These are phyloP conservation scores for Calliphora vomitoria DNA, from an alignment of 2,888 invertebrate genomes.

Conservation along the genomic window DNA sequence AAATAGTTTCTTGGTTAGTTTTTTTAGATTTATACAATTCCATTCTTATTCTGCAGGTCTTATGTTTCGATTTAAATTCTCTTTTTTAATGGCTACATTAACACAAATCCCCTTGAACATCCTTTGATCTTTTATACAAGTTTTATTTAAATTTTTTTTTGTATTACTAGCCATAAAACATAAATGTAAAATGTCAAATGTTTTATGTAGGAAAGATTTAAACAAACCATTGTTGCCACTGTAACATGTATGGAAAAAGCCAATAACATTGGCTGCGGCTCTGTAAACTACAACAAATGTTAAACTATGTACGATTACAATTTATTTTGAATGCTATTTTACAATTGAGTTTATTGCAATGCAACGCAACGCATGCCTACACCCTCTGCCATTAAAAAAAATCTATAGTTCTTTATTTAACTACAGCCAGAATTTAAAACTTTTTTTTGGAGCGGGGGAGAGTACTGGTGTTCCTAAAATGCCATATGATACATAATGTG, in stretches of 20 bases:
- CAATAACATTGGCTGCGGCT: not conserved
- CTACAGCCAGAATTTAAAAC: not conserved
- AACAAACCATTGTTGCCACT: conserved; percentile 21
- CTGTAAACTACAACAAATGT: not conserved
- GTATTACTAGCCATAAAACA: not conserved
- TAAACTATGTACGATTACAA: conserved; percentile 19
- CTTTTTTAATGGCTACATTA: too few species aligned
- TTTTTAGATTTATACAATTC: too few species aligned
- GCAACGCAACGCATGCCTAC: not conserved
- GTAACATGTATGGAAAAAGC: not conserved
- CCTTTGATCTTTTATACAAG: not conserved
- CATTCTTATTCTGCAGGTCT: too few species aligned
- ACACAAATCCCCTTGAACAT: not conserved
- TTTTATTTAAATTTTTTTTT: not conserved
- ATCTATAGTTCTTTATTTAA: not conserved
- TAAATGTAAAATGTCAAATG: conserved; percentile 35
- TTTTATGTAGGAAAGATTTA: conserved; percentile 14
- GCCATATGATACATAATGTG: conserved; percentile 11
- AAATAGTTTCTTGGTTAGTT: too few species aligned
- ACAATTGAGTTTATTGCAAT: not conserved
- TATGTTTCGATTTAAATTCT: too few species aligned
- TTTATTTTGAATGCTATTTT: conserved; percentile 21
- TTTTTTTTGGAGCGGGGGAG: not conserved
- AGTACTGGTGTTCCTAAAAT: conserved; percentile 10
- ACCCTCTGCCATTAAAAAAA: not conserved